A percentile compares a stretch with the other conserved stretches of the same genome.
Conservation (phyloP, 53 echinoderm and acorn worm genomes). For the Holothuria leucospilota region DNA sequence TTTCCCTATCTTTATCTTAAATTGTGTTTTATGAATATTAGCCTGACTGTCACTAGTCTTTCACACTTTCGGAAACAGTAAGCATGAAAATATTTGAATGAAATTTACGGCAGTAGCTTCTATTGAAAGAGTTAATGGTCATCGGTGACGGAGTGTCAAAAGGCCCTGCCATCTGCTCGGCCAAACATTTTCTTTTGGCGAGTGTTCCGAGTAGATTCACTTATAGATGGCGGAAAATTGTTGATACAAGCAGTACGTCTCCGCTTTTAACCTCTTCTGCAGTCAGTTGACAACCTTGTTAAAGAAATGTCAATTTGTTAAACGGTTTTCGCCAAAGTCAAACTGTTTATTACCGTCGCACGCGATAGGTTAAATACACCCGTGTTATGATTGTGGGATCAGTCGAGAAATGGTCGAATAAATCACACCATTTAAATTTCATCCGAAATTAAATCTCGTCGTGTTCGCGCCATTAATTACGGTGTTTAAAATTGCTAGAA, state of each 20-base stretch:
- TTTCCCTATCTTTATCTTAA: no score
- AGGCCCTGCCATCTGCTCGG: no score
- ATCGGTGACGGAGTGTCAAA: no score
- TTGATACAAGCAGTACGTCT: constrained; percentile 8
- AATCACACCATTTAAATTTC: constrained; percentile 16
- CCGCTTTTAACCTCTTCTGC: constrained; percentile 10
- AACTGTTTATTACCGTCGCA: constrained; percentile 32
- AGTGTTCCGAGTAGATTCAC: neutral
- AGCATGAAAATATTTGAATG: no score
- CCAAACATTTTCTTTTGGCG: neutral
- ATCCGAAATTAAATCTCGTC: constrained; percentile 8
- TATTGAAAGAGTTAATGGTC: no score
- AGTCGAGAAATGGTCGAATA: neutral
- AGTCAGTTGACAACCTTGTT: neutral
- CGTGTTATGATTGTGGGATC: neutral
- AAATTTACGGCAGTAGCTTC: no score
- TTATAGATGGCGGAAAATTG: constrained; percentile 18
- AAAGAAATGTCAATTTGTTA: constrained; percentile 36
- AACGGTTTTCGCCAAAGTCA: constrained; percentile 19
- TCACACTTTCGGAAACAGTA: no score
- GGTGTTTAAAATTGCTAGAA: no score
- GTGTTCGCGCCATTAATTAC: no score
- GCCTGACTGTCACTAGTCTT: no score
- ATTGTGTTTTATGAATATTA: no score
- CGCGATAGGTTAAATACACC: neutral